phyloP scores from a whole-genome alignment of 2,113 vertebrate species.

The Leptobrachium leishanense region DNA sequence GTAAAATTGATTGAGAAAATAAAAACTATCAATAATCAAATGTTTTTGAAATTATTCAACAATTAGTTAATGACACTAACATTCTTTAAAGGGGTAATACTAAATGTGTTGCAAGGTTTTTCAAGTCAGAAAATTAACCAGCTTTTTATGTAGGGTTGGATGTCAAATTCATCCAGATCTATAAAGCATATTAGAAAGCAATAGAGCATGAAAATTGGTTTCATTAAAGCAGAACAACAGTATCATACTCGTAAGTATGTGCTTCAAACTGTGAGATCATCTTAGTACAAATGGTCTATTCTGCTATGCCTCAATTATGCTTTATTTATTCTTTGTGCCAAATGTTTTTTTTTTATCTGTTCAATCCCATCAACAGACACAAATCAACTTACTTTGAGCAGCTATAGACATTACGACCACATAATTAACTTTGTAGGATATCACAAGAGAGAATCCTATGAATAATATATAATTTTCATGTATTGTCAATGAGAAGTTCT shows the following conservation, averaged over 20 bases:
- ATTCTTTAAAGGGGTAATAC: too few relatives aligned
- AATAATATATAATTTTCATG: constrained; percentile 50
- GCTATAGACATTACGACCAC: constrained; percentile 44
- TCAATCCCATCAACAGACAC: constrained; percentile 28
- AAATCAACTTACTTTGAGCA: constrained; percentile 49
- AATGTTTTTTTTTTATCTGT: constrained; percentile 8
- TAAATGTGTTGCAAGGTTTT: too few relatives aligned
- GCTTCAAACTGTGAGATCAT: constrained; percentile 35
- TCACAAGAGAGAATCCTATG: background rate
- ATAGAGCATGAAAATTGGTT: constrained; percentile 11
- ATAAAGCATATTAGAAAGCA: constrained; percentile 32
- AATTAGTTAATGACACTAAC: too few relatives aligned
- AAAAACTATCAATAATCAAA: too few relatives aligned
- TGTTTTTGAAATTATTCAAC: too few relatives aligned
- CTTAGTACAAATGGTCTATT: constrained; percentile 38
- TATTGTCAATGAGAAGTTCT: constrained; percentile 38
- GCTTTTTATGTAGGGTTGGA: background rate
- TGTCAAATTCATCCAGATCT: background rate
- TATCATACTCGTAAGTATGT: constrained; percentile 22
- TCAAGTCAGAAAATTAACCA: background rate
- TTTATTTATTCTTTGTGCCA: constrained; percentile 28
- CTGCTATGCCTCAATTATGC: constrained; percentile 31
- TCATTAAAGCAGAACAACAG: constrained; percentile 29
- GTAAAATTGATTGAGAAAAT: too few relatives aligned
- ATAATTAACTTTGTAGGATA: constrained; percentile 48